Percentiles rank a stretch among this genome's conserved stretches.
Evolutionary conservation across 2,888 invertebrate genomes (phyloP).

Genomic region (Empis stercorea): DNA sequence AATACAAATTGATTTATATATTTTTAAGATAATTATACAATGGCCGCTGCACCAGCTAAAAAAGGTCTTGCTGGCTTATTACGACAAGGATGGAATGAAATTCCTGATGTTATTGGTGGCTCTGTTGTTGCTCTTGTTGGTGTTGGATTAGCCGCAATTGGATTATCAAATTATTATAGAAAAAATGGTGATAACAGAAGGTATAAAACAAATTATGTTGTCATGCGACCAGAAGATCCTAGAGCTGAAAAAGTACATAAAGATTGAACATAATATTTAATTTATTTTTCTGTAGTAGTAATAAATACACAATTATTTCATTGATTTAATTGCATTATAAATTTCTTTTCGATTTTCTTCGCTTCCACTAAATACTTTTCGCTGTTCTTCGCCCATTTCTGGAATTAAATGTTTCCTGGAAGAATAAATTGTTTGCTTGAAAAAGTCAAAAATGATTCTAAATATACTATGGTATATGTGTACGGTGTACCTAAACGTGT

Average conservation of each 20-base stretch:
- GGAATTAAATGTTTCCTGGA: not conserved
- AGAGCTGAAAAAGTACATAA: conserved; percentile 42
- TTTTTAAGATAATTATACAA: too few relatives aligned
- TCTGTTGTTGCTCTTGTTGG: conserved; percentile 46
- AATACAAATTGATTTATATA: too few relatives aligned
- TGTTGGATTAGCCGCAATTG: conserved; percentile 38
- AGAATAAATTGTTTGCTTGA: not conserved
- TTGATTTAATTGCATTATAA: not conserved
- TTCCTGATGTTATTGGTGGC: conserved; percentile 56
- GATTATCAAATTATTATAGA: conserved; percentile 39
- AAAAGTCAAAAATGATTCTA: not conserved
- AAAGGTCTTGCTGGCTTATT: conserved; percentile 25
- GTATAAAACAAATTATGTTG: conserved; percentile 49
- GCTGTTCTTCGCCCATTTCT: not conserved
- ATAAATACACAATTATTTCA: not conserved
- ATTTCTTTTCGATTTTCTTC: not conserved
- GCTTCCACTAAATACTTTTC: not conserved
- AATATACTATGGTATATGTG: not conserved
- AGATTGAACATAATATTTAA: conserved; percentile 31
- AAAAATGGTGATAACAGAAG: conserved; percentile 53
- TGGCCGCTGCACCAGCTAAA: conserved; percentile 17
- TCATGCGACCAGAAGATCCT: conserved; percentile 57
- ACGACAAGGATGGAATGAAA: conserved; percentile 46
- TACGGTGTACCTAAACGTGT: not conserved
- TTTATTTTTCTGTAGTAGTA: not conserved